phyloP scores from a whole-genome alignment of 2,113 vertebrate species.

The Paradoxurus hermaphroditus region DNA sequence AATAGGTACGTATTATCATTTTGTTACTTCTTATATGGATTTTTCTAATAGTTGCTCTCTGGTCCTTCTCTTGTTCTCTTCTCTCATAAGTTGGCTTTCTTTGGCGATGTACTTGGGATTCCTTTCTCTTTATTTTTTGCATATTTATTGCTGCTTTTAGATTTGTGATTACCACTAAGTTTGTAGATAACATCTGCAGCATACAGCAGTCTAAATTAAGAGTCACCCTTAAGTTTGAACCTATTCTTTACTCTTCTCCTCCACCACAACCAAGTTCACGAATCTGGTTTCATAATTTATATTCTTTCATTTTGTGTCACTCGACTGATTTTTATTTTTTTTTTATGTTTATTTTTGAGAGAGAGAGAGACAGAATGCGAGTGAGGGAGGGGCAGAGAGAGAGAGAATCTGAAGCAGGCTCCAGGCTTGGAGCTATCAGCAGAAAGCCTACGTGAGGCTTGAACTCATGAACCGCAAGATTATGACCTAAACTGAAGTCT shows the following conservation, averaged over 20 bases:
- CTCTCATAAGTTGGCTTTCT: not conserved
- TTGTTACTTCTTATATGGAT: not conserved
- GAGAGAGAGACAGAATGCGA: no score
- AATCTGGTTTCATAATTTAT: not conserved
- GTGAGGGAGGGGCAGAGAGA: no score
- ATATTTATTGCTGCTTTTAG: not conserved
- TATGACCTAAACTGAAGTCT: no score
- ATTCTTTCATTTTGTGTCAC: not conserved
- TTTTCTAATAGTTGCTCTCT: not conserved
- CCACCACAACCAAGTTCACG: not conserved
- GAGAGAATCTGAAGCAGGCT: no score
- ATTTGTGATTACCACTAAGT: not conserved
- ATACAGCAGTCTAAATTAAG: not conserved
- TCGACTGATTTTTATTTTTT: not conserved
- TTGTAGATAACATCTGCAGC: not conserved
- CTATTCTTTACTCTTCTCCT: not conserved
- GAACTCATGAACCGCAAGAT: no score
- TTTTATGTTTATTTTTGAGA: no score
- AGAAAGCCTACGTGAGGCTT: no score
- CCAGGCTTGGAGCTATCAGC: no score
- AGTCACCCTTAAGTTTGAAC: not conserved
- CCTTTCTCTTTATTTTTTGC: not conserved
- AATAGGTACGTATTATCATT: not conserved
- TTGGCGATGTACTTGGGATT: not conserved
- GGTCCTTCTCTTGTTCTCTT: not conserved